These are phyloP conservation scores for Cheilosia vernalis DNA, from an alignment of 2,888 invertebrate genomes.

Conservation along the genomic window DNA sequence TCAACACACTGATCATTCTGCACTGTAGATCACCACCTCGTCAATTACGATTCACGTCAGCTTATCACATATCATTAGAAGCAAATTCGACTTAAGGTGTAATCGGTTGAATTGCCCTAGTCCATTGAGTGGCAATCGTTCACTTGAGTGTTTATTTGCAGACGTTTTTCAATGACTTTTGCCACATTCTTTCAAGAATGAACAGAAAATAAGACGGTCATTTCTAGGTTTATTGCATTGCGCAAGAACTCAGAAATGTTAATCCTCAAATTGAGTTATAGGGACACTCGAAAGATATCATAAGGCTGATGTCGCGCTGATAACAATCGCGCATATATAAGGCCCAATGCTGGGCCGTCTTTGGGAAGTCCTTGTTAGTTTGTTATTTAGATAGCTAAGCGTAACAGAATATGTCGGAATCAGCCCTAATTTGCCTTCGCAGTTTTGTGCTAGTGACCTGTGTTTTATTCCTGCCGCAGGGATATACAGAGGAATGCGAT, in stretches of 20 bases:
- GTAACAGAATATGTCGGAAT: conserved; percentile 13
- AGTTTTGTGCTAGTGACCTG: not conserved
- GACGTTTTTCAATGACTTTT: not conserved
- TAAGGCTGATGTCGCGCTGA: conserved; percentile 3
- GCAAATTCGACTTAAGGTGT: not conserved
- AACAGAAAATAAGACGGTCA: not conserved
- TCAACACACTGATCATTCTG: not conserved
- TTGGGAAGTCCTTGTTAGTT: conserved; percentile 8
- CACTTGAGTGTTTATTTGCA: not conserved
- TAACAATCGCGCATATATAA: conserved; percentile 39
- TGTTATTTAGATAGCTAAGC: not conserved
- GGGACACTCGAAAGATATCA: conserved; percentile 5
- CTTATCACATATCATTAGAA: not conserved
- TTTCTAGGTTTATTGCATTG: not conserved
- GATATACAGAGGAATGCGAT: conserved; percentile 35
- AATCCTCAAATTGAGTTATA: conserved; percentile 11
- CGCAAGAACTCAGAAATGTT: not conserved
- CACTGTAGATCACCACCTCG: not conserved
- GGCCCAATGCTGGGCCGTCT: not conserved
- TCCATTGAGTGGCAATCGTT: not conserved
- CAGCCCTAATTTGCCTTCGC: not conserved
- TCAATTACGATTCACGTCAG: not conserved
- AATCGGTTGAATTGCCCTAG: conserved; percentile 3
- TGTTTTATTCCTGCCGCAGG: not conserved
- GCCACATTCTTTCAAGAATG: not conserved